Base-by-base conservation (phyloP, 2,888 invertebrate species). In the Embidobia sp. region DNA sequence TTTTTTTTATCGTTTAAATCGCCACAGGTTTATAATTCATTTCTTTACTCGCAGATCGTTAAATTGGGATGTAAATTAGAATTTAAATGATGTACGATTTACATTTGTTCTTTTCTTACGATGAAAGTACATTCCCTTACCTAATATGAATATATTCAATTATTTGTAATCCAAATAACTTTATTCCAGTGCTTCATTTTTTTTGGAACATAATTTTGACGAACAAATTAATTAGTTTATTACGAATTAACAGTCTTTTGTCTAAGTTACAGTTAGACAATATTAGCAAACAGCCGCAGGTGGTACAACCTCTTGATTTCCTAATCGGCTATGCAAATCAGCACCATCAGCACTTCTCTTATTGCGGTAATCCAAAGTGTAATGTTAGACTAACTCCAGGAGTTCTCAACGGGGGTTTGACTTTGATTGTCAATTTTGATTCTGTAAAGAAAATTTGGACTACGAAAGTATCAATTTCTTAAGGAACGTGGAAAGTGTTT, bases 311-410 rank as follows among this genome's bases (percentile, higher is more conserved):
- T 77, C 73, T 83, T 82, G 84, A 85, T 84, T 84, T 78, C 82
- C 82, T 84, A 85, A 86, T 85, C 81, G 81, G 76, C 81, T 86
- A 85, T 85, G 86, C 85, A 86, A 87, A 87, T 86, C 80, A 79
- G 61, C 77, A 70, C 80, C 80, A 84, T 85, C 85, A 85, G 80
- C 80, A 79, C 82, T 81, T 82, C 80, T 82, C 81, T 85, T 82
- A 82, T 82, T 83, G 81, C 74, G 82, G 82, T 82, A 75, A 83
- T 73, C 80, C 53, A 79, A 81, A 79, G 73, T 75, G 78, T 80
- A 84, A 79, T 79, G 74, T 79, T 81, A 79, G 78, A 77, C 72
- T 67, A 72, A 70, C 77, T 73, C 77, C 16, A 11, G 72, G 77
- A 74, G 48, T 53, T 77, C 57, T 11, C 80, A 74, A 74, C 79